Percentiles rank a stretch among this genome's conserved stretches.
These are phyloP conservation scores for Melolontha melolontha DNA, from an alignment of 2,888 invertebrate genomes.

Conservation along the genomic window DNA sequence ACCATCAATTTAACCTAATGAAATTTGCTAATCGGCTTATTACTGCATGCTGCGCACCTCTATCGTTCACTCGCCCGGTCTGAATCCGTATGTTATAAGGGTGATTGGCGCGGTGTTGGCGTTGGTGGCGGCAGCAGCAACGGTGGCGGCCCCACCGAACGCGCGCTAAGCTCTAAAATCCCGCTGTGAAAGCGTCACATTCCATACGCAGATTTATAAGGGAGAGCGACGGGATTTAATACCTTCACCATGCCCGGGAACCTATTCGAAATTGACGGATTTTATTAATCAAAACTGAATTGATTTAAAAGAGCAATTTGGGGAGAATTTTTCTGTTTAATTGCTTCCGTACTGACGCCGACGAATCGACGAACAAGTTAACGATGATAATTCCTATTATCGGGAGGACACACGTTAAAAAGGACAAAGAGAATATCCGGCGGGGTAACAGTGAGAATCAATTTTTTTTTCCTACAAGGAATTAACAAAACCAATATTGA, in stretches of 20 bases:
- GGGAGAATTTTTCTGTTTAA: slow-evolving; percentile 27
- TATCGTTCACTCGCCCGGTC: slow-evolving; percentile 4
- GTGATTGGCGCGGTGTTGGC: not conserved
- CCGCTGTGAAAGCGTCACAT: slow-evolving; percentile 55
- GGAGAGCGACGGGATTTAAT: slow-evolving; percentile 44
- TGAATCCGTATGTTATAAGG: not conserved
- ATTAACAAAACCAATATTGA: slow-evolving; percentile 37
- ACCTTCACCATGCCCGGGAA: slow-evolving; percentile 23
- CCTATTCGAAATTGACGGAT: slow-evolving; percentile 49
- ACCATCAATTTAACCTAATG: slow-evolving; percentile 52
- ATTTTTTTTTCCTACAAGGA: slow-evolving; percentile 21
- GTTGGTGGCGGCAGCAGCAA: not conserved
- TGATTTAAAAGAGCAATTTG: slow-evolving; percentile 43
- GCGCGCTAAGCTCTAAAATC: slow-evolving; percentile 52
- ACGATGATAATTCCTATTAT: slow-evolving; percentile 3
- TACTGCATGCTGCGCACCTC: slow-evolving; percentile 49
- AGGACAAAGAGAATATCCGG: slow-evolving; percentile 30
- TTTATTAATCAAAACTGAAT: slow-evolving; percentile 46
- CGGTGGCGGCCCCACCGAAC: slow-evolving; percentile 48
- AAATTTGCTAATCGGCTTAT: slow-evolving; percentile 53
- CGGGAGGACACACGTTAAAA: not conserved
- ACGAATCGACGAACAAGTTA: slow-evolving; percentile 2
- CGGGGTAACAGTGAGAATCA: slow-evolving; percentile 6
- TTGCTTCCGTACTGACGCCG: slow-evolving; percentile 17
- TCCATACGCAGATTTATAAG: slow-evolving; percentile 54